Evolutionary conservation across 53 echinoderm and acorn worm species (phyloP), one percentile per base, ranked within the genome.

Genomic region (Apostichopus leukothele): DNA sequence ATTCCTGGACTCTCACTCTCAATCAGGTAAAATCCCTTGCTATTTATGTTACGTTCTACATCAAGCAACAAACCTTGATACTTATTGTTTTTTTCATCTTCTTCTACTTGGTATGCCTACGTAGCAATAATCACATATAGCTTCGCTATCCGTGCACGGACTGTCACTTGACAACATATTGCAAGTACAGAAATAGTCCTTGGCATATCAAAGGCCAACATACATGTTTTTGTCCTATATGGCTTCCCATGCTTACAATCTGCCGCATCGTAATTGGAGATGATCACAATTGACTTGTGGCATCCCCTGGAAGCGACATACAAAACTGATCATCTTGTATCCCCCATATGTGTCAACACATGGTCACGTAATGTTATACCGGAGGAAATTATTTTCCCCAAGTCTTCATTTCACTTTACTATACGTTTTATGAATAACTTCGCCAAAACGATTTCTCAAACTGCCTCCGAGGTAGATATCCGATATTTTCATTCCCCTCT

Each of bases 321-420:
- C 6, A 59, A 22, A 50, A 13, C 59, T 54, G 81, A 81, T 23
- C 9, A 14, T 4, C 12, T 54, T 55, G 59, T 54, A 51, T 81
- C 81, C 81, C 81, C 81, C 59, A 81, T 59, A 81, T 81, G 81
- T 59, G 60, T 54, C 59, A 54, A 81, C 81, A 81, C 81, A 81
- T 81, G 81, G 81, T 51, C 81, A 81, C 54, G 81, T 81, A 81
- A 81, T 81, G 81, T 81, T 81, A 81, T 54, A 54, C 81, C 23
- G 11, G 6, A 54, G 22, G 59, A 81, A 53, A 81, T 81, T 19
- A 81, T 52, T 81, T 79, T 21, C 5, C 23, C 18, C 16, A 25
- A 71, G 71, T 19, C 20, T 19, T 71, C 71, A 71, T 71, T 71
- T 71, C 71, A 71, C 18, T 71, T 71, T 12, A 5, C 71, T 19